A percentile compares a stretch with the other conserved stretches of the same genome.
phyloP scores from a whole-genome alignment of 2,797 vertebrate species.

The Acipenser transmontanus region DNA sequence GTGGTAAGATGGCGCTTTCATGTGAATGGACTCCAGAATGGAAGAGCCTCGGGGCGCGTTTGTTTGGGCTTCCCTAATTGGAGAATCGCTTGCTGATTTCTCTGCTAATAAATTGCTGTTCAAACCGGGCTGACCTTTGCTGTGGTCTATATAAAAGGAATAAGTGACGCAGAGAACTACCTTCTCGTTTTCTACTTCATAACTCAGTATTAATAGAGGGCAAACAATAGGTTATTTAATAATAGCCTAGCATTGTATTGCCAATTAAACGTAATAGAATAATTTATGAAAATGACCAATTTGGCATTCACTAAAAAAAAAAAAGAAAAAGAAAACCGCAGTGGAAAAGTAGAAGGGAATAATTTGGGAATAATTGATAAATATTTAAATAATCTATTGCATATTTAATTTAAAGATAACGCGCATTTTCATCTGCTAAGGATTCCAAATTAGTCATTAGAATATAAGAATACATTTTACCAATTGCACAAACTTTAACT shows the following conservation, averaged over 20 bases:
- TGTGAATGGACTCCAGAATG: conserved; percentile 40
- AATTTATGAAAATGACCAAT: conserved; percentile 1
- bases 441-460: too few species aligned
- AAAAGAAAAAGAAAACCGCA: neutral
- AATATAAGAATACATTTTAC: too few species aligned
- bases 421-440: too few species aligned
- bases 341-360: neutral
- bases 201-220: neutral
- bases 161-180: conserved; percentile 37
- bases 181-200: conserved; percentile 38
- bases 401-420: too few species aligned
- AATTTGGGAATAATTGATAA: too few species aligned
- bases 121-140: conserved; percentile 68
- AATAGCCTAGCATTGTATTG: too few species aligned
- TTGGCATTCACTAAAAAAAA: too few species aligned
- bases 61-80: conserved; percentile 74
- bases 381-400: too few species aligned
- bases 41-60: conserved; percentile 59
- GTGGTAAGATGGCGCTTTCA: conserved; percentile 31
- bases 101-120: conserved; percentile 61
- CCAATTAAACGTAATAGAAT: neutral
- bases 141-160: conserved; percentile 52
- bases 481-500: too few species aligned
- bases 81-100: conserved; percentile 60
- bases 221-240: neutral